These are phyloP conservation scores for Vipera ursinii DNA, from an alignment of 2,797 vertebrate genomes.

Conservation along the genomic window DNA sequence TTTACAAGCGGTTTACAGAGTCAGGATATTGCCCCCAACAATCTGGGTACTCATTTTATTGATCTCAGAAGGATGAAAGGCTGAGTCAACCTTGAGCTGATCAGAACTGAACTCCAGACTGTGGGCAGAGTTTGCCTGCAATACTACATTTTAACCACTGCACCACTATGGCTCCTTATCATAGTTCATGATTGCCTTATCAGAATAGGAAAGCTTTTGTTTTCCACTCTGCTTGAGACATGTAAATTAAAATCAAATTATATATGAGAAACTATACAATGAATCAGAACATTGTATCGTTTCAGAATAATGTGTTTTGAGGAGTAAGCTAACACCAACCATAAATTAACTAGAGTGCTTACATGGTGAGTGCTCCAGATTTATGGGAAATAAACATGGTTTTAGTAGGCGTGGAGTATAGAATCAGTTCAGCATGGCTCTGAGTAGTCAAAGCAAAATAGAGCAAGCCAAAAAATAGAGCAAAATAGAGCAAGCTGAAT, in stretches of 20 bases:
- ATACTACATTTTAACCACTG: too few relatives aligned
- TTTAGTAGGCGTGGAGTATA: neutral
- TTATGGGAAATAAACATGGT: neutral
- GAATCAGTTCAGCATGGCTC: neutral
- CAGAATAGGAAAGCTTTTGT: neutral
- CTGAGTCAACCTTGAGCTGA: too few relatives aligned
- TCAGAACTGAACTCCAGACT: too few relatives aligned
- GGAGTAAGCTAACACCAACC: neutral
- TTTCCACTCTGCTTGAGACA: conserved; percentile 13
- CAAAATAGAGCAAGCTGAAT: neutral
- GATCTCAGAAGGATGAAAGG: too few relatives aligned
- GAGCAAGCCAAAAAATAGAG: neutral
- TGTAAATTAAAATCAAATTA: conserved; percentile 30
- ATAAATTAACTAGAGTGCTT: neutral
- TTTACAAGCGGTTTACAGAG: too few relatives aligned
- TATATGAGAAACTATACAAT: neutral
- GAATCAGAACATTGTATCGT: neutral
- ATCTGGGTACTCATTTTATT: too few relatives aligned
- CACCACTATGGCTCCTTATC: neutral
- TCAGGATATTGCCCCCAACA: too few relatives aligned
- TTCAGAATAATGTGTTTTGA: neutral
- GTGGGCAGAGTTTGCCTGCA: too few relatives aligned
- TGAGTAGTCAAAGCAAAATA: neutral
- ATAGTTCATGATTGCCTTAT: conserved; percentile 35
- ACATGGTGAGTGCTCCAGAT: neutral